Conservation (phyloP, 2,113 vertebrate genomes). For the Grallaria varia region DNA sequence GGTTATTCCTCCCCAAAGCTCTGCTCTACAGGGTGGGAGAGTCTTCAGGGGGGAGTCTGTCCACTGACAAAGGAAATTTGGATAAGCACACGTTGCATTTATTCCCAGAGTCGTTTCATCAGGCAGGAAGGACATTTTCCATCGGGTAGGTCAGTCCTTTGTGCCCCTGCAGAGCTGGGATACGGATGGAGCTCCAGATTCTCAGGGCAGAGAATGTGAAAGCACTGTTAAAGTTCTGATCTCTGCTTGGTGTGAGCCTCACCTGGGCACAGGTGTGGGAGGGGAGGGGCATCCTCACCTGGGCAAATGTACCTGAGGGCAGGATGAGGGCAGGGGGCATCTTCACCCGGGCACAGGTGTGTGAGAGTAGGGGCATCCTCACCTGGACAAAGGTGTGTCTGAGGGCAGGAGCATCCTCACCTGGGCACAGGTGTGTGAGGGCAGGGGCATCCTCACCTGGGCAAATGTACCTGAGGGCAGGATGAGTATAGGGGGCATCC, state of each 20-base stretch:
- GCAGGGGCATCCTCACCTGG: no score
- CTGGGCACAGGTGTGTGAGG: no score
- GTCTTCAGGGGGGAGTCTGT: accelerated
- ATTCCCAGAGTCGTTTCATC: not conserved
- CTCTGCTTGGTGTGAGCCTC: no score
- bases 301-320: no score
- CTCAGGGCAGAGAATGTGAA: not conserved
- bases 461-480: no score
- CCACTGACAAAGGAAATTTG: not conserved
- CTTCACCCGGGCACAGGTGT: no score
- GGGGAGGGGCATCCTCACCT: no score
- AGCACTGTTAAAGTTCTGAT: not conserved
- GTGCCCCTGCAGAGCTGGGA: not conserved
- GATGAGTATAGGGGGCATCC: no score
- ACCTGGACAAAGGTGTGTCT: no score
- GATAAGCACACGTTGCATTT: accelerated
- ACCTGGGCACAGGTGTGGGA: no score
- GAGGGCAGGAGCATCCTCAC: not conserved
- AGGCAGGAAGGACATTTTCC: not conserved
- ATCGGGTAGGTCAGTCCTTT: not conserved
- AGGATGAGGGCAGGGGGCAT: no score
- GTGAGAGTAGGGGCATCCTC: no score
- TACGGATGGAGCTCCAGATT: not conserved
- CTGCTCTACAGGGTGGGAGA: not conserved
- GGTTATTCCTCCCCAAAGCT: not conserved